Conservation (phyloP, 2,113 vertebrate species). For the Terrapene triunguis region DNA sequence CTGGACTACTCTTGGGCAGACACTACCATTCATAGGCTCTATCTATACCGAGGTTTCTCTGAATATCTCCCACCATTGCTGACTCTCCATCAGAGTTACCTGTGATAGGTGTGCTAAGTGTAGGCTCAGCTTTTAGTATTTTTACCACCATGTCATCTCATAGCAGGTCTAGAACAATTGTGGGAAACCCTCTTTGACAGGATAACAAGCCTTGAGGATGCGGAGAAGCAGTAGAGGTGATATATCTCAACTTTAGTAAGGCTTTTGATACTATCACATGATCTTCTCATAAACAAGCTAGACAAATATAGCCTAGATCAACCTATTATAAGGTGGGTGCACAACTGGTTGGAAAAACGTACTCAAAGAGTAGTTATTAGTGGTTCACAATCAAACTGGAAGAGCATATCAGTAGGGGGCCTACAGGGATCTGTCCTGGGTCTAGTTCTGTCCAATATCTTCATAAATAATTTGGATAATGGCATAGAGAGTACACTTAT, state of each 20-base stretch:
- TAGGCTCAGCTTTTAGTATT: neutral
- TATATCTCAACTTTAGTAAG: neutral
- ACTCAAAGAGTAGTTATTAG: neutral
- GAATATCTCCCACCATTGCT: neutral
- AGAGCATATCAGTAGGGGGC: neutral
- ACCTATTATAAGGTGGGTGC: neutral
- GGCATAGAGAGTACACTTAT: no score
- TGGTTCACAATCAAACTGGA: neutral
- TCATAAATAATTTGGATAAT: neutral
- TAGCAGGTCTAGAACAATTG: neutral
- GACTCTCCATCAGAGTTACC: neutral
- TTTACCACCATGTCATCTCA: neutral
- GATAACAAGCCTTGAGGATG: no score
- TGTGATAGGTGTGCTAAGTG: neutral
- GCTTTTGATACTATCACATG: neutral
- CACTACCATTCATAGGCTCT: constrained; percentile 8
- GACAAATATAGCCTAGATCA: neutral
- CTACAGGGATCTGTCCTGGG: neutral
- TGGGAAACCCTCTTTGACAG: neutral
- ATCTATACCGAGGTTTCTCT: neutral
- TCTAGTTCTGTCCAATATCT: neutral
- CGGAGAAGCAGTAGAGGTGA: neutral
- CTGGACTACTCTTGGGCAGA: constrained; percentile 11
- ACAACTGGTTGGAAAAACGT: neutral
- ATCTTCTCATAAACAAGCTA: neutral